These are phyloP conservation scores for Epistrophella euchroma DNA, from an alignment of 2,888 invertebrate genomes.

Conservation along the genomic window DNA sequence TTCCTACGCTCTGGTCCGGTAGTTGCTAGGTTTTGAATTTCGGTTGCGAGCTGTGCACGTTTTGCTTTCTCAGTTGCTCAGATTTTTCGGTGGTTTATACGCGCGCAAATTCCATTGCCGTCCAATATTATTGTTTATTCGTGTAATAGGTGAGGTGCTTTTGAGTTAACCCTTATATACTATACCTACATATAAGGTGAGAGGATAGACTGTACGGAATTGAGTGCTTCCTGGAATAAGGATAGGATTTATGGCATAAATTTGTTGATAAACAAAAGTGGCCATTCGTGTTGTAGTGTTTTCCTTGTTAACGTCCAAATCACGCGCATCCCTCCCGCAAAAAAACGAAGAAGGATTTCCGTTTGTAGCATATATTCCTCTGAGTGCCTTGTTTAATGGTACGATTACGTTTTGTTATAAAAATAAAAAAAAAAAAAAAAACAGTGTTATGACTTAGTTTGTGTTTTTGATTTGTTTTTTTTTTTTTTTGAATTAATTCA, in stretches of 20 bases:
- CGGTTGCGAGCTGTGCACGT: constrained; percentile 27
- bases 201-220: constrained; percentile 2
- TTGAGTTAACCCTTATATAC: background rate
- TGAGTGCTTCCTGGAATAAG: constrained; percentile 38
- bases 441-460: background rate
- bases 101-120: constrained; percentile 52
- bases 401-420: background rate
- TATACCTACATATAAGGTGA: background rate
- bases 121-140: constrained; percentile 50
- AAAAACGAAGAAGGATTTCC: constrained; percentile 16
- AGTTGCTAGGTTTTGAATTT: constrained; percentile 66
- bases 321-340: constrained; percentile 10
- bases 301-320: background rate
- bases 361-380: constrained; percentile 12
- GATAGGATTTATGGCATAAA: constrained; percentile 43
- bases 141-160: constrained; percentile 12
- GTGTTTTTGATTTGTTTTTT: constrained; percentile 29
- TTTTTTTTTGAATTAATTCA: constrained; percentile 38
- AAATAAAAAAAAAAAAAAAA: background rate
- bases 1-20: constrained; percentile 68
- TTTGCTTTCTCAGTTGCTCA: constrained; percentile 38
- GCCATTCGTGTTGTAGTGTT: constrained; percentile 16
- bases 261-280: constrained; percentile 70
- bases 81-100: constrained; percentile 41
- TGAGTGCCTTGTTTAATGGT: constrained; percentile 37